A percentile compares a stretch with the other conserved stretches of the same genome.
Evolutionary conservation across 2,113 vertebrate species (phyloP).

Genomic region (Platysternon megacephalum): DNA sequence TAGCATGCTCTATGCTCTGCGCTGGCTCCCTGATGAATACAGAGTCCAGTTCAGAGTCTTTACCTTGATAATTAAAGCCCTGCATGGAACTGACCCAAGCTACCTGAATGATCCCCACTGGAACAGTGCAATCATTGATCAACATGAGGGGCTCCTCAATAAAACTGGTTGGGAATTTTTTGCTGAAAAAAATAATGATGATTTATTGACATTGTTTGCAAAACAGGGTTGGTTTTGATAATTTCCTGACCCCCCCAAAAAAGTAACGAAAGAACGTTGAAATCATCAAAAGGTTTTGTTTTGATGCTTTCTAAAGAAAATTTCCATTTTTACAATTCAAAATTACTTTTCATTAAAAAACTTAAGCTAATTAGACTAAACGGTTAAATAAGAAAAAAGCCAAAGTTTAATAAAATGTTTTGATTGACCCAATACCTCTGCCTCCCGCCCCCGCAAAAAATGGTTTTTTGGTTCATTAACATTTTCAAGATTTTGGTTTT

Average conservation of each 20-base stretch:
- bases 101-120: background rate
- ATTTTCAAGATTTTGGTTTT: background rate
- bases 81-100: background rate
- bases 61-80: background rate
- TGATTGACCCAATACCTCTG: background rate
- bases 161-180: background rate
- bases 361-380: background rate
- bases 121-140: background rate
- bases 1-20: background rate
- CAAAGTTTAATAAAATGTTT: background rate
- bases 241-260: background rate
- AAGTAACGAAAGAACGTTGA: background rate
- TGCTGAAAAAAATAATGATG: background rate
- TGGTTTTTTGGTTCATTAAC: background rate
- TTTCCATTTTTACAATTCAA: background rate
- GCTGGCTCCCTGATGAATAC: background rate
- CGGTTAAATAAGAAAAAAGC: background rate
- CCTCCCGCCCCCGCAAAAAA: background rate
- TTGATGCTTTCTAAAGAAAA: background rate
- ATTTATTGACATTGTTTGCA: background rate
- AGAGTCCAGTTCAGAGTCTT: background rate
- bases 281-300: background rate
- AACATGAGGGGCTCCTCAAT: background rate
- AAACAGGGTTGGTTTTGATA: background rate
- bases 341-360: background rate